These are phyloP conservation scores for Gymnoscelis rufifasciata DNA, from an alignment of 2,888 invertebrate genomes.

Conservation along the genomic window DNA sequence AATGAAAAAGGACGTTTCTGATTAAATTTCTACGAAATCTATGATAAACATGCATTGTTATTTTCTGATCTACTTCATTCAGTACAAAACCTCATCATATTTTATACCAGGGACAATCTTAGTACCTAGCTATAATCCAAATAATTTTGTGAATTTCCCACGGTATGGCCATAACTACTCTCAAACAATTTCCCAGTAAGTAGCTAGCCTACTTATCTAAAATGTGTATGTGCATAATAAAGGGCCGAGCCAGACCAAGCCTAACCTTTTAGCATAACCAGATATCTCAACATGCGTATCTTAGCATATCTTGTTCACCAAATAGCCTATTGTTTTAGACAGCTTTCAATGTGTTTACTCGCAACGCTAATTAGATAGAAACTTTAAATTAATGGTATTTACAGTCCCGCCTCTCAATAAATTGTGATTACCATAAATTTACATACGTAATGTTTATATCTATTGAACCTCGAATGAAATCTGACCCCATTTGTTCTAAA, in stretches of 20 bases:
- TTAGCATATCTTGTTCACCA: conserved; percentile 17
- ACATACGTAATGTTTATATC: too few relatives aligned
- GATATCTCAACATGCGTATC: conserved; percentile 21
- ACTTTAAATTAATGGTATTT: not conserved
- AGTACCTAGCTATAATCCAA: not conserved
- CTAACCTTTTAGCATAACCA: conserved; percentile 26
- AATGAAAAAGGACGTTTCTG: too few relatives aligned
- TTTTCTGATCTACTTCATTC: too few relatives aligned
- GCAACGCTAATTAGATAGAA: conserved; percentile 23
- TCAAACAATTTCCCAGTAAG: not conserved
- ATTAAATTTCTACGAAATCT: too few relatives aligned
- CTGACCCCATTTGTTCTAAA: too few relatives aligned
- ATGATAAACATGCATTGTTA: too few relatives aligned
- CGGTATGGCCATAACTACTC: not conserved
- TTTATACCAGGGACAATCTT: too few relatives aligned
- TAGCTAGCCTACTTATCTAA: conserved; percentile 3
- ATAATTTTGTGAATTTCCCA: not conserved
- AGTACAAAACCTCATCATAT: too few relatives aligned
- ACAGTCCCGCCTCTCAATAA: not conserved
- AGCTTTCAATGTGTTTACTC: conserved; percentile 28
- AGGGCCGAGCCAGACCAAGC: conserved; percentile 9
- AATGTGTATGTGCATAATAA: conserved; percentile 7
- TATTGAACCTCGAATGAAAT: too few relatives aligned
- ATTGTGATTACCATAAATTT: too few relatives aligned
- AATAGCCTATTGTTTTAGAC: conserved; percentile 27